Base-by-base conservation (phyloP, 2,888 invertebrate species). In the Cephonodes hylas region DNA sequence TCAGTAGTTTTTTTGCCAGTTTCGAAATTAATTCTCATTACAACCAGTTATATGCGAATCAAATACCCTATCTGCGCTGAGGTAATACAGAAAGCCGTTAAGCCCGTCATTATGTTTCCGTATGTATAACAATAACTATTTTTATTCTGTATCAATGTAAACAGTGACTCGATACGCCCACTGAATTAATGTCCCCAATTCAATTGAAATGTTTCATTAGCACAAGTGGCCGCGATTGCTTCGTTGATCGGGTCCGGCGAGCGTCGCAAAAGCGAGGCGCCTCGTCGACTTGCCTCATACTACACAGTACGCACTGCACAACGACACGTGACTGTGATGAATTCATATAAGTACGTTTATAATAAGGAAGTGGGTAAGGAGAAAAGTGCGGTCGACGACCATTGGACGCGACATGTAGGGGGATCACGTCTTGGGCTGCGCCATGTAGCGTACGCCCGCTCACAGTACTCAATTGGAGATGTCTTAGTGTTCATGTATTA, bases 171-270 rank as follows among this genome's bases (percentile, higher is more conserved):
- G 78, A 83, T 83, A 83, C 80, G 74, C 73, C 76, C 68, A 83
- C 83, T 86, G 87, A 90, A 90, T 89, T 87, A 91, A 89, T 88
- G 91, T 88, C 87, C 90, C 90, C 91, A 91, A 92, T 91, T 88
- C 91, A 91, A 91, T 92, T 91, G 88, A 89, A 89, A 85, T 88
- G 91, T 91, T 91, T 91, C 89, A 91, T 92, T 91, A 91, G 90
- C 85, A 87, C 91, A 92, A 92, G 92, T 92, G 92, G 92, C 86
- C 87, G 84, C 90, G 91, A 92, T 92, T 91, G 91, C 89, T 89
- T 88, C 86, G 90, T 89, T 89, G 84, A 83, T 87, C 83, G 84
- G 77, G 82, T 74, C 76, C 77, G 76, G 70, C 81, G 73, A 80
- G 79, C 78, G 78, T 77, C 79, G 85, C 83, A 75, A 85, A 84